Percentiles rank a stretch among this genome's conserved stretches.
These are phyloP conservation scores for Chondrilla cf. caribensis DNA, from an alignment of 37 sponge, comb jelly and placozoan genomes.

Conservation along the genomic window DNA sequence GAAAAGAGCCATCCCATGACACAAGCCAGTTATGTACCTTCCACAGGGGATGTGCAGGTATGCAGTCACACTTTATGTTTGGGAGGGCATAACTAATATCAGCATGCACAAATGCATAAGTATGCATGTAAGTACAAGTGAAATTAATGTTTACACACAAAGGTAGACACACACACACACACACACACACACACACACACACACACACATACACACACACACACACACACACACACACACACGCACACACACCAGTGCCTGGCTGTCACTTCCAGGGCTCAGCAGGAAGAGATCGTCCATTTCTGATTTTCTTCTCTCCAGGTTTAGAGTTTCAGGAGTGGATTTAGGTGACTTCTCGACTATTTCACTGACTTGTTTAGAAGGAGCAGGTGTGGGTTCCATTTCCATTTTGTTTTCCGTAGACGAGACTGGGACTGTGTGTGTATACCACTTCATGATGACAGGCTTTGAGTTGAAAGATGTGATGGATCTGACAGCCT, in stretches of 20 bases:
- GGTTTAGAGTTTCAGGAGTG: not conserved
- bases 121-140: slow-evolving; percentile 11
- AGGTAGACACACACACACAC: slow-evolving; percentile 33
- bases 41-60: no score
- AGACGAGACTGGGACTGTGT: not conserved
- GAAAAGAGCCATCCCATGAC: no score
- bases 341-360: not conserved
- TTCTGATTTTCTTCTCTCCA: not conserved
- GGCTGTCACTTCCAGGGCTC: slow-evolving; percentile 10
- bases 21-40: no score
- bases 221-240: slow-evolving; percentile 50
- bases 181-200: slow-evolving; percentile 39
- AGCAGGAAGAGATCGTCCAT: not conserved
- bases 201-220: slow-evolving; percentile 45
- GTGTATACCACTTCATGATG: slow-evolving; percentile 81
- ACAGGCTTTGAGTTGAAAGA: slow-evolving; percentile 68
- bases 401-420: slow-evolving; percentile 1
- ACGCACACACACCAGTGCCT: not conserved
- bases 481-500: slow-evolving; percentile 55
- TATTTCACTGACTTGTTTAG: not conserved
- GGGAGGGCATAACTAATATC: no score
- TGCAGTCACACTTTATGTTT: no score
- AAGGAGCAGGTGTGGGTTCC: not conserved
- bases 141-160: slow-evolving; percentile 23
- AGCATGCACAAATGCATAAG: slow-evolving; percentile 1